Conservation (phyloP, 2,888 invertebrate genomes). For the Xestoiulus laeticollis region DNA sequence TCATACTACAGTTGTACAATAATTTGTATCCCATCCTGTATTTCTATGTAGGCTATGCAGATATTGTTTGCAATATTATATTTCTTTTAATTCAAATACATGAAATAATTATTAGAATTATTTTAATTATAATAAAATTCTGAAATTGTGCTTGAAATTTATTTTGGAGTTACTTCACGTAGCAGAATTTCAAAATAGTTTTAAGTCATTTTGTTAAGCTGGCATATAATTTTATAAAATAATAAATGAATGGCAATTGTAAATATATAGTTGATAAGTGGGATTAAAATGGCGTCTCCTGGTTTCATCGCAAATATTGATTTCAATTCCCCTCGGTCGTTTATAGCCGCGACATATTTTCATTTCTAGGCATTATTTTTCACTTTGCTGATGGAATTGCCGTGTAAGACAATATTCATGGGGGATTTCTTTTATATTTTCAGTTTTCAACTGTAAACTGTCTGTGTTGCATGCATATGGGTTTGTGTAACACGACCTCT, state of each 20-base stretch:
- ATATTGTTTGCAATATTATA: too few species aligned
- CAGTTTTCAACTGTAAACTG: conserved; percentile 27
- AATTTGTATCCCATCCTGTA: too few species aligned
- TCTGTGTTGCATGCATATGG: not conserved
- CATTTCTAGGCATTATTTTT: conserved; percentile 28
- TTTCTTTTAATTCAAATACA: too few species aligned
- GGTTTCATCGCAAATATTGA: conserved; percentile 2
- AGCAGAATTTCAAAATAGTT: too few species aligned
- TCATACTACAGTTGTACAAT: too few species aligned
- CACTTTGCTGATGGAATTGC: conserved; percentile 39
- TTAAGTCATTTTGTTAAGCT: too few species aligned
- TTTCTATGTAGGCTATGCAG: too few species aligned
- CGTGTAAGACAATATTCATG: conserved; percentile 41
- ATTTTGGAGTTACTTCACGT: too few species aligned
- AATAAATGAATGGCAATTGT: not conserved
- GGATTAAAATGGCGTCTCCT: conserved; percentile 5
- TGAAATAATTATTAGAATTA: too few species aligned
- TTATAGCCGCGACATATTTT: conserved; percentile 16
- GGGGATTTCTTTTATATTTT: conserved; percentile 16
- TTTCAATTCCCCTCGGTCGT: conserved; percentile 38
- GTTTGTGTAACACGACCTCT: not conserved
- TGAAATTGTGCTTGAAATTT: too few species aligned
- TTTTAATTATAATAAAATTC: too few species aligned
- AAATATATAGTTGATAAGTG: not conserved
- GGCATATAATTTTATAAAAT: too few species aligned